phyloP scores from a whole-genome alignment of 2,888 invertebrate species.

The Sminthurides aquaticus region DNA sequence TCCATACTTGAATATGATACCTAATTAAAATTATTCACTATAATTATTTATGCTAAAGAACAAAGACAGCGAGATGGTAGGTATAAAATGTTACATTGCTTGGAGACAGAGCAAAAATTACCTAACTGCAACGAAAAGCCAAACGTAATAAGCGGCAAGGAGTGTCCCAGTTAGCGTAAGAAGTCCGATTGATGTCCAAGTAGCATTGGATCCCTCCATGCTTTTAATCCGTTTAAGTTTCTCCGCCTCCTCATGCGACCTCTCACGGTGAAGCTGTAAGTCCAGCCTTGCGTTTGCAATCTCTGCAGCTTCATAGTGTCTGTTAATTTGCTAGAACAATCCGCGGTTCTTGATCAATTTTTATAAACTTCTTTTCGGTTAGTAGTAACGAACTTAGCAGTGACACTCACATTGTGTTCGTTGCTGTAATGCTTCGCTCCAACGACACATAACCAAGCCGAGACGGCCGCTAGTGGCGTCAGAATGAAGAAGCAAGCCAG shows the following conservation, averaged over 20 bases:
- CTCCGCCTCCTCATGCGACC: not conserved
- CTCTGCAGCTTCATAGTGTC: not conserved
- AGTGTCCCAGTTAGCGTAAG: conserved; percentile 40
- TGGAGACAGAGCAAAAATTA: not conserved
- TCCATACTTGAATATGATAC: conserved; percentile 40
- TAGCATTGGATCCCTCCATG: conserved; percentile 36
- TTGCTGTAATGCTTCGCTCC: conserved; percentile 44
- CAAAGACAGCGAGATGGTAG: not conserved
- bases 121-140: conserved; percentile 39
- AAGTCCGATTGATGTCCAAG: conserved; percentile 42
- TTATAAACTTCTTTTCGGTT: too few relatives aligned
- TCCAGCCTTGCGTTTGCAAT: not conserved
- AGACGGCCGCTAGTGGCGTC: conserved; percentile 47
- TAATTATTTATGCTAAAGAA: too few relatives aligned
- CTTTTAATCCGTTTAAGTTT: conserved; percentile 1
- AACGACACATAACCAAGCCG: conserved; percentile 47
- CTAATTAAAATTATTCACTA: too few relatives aligned
- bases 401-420: not conserved
- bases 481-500: conserved; percentile 47
- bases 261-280: not conserved
- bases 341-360: too few relatives aligned
- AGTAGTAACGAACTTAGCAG: not conserved
- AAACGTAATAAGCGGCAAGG: conserved; percentile 39
- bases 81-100: not conserved
- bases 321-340: not conserved